Evolutionary conservation across 2,797 vertebrate species (phyloP), one percentile per base, ranked within the genome.

Genomic region (Mormyrops attenuatus): DNA sequence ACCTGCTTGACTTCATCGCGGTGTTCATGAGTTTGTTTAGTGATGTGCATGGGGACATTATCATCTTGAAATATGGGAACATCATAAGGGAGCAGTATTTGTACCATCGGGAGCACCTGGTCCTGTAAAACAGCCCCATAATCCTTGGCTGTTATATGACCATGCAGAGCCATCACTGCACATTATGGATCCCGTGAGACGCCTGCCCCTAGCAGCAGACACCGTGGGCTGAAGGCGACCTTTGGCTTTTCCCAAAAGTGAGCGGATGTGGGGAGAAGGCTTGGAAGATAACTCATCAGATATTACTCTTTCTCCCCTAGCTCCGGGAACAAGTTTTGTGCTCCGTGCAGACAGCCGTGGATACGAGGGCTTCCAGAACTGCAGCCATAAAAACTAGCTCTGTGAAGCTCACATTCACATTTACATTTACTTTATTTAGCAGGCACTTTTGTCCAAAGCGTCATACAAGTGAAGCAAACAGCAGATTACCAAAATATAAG

Each of bases 61-160:
- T 69, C 63, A 69, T 69, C 63, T 69, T 69, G 63, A 69, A 69
- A 69, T 69, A 69, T 69, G 26, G 63, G 63, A 69, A 69, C 63
- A 69, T 69, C 63, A 69, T 69, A 26, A 30, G 63, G 26, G 63
- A 69, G 63, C 63, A 30, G 63, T 69, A 34, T 69, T 13, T 34
- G 63, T 34, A 69, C 63, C 63, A 69, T 69, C 26, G 11, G 63
- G 63, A 69, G 26, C 63, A 69, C 63, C 63, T 69, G 63, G 63
- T 34, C 26, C 63, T 69, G 63, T 69, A 69, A 69, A 69, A 69
- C 63, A 69, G 63, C 63, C 63, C 63, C 63, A 69, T 69, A 69
- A 69, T 69, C 63, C 26, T 69, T 13, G 63, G 63, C 63, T 69
- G 63, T 69, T 69, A 69, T 69, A 69, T 34, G 63, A 69, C 63